Conservation (phyloP, 2,888 invertebrate genomes). For the Eupithecia pulchellata region DNA sequence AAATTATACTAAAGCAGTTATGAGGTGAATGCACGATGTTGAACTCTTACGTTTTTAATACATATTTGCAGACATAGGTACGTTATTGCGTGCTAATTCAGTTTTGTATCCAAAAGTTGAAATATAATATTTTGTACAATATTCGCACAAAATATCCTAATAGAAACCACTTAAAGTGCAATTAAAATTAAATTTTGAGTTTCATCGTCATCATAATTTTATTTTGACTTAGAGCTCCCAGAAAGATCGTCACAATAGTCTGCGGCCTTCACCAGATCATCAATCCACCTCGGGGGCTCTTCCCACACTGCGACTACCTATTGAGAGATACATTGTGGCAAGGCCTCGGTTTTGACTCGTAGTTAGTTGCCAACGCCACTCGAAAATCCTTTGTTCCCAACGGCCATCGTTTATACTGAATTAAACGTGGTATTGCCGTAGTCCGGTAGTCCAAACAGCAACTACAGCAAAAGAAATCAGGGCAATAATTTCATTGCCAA, state of each 20-base stretch:
- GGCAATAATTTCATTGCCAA: slow-evolving; percentile 19
- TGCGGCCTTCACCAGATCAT: too few relatives aligned
- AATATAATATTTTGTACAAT: not conserved
- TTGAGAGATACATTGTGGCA: too few relatives aligned
- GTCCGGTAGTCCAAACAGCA: not conserved
- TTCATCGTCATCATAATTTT: too few relatives aligned
- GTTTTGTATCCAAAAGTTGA: not conserved
- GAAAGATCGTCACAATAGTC: too few relatives aligned
- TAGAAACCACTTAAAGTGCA: not conserved
- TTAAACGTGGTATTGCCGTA: not conserved
- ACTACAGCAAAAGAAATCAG: not conserved
- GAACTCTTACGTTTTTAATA: slow-evolving; percentile 17
- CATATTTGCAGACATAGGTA: not conserved
- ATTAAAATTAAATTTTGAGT: too few relatives aligned
- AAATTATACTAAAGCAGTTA: slow-evolving; percentile 22
- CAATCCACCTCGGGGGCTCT: too few relatives aligned
- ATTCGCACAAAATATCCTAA: not conserved
- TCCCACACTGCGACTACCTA: too few relatives aligned
- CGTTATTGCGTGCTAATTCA: not conserved
- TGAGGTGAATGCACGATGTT: slow-evolving; percentile 31
- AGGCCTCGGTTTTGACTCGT: too few relatives aligned
- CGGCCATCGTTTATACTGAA: not conserved
- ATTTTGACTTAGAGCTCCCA: too few relatives aligned
- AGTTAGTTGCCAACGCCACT: too few relatives aligned
- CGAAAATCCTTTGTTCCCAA: not conserved